phyloP scores from a whole-genome alignment of 2,797 vertebrate species.

The Chromobotia macracanthus region DNA sequence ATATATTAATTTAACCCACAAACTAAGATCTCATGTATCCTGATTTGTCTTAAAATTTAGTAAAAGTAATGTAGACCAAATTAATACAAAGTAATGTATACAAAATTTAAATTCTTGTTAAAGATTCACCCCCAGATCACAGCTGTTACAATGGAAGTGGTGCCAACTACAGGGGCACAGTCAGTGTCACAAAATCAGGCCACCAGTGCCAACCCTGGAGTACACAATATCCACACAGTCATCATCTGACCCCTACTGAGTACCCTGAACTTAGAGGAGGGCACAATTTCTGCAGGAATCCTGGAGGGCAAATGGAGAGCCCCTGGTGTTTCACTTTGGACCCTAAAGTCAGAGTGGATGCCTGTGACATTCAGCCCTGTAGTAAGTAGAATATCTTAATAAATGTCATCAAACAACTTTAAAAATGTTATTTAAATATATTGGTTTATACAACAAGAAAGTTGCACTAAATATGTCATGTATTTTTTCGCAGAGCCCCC shows the following conservation, averaged over 20 bases:
- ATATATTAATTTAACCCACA: background rate
- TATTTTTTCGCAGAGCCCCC: constrained; percentile 77
- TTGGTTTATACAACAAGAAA: background rate
- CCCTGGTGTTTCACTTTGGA: constrained; percentile 98
- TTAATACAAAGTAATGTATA: too few relatives aligned
- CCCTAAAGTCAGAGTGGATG: constrained; percentile 86
- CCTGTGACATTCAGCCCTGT: constrained; percentile 92
- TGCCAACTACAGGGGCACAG: constrained; percentile 86
- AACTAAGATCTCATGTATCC: background rate
- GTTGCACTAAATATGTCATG: background rate
- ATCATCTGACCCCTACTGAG: constrained; percentile 80
- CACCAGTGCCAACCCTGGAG: constrained; percentile 91
- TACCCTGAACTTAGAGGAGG: constrained; percentile 89
- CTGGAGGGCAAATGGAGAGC: constrained; percentile 90
- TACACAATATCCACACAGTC: constrained; percentile 87
- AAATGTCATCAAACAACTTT: background rate
- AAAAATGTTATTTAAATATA: background rate
- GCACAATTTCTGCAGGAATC: constrained; percentile 94
- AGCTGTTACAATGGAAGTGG: constrained; percentile 94
- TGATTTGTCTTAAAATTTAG: background rate
- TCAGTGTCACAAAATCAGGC: constrained; percentile 87
- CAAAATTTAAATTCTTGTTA: constrained; percentile 56
- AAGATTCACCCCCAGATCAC: constrained; percentile 81
- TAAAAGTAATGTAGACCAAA: background rate
- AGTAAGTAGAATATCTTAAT: constrained; percentile 81